These are phyloP conservation scores for Nymphalis io DNA, from an alignment of 1,140 invertebrate species.

Conservation along the genomic window DNA sequence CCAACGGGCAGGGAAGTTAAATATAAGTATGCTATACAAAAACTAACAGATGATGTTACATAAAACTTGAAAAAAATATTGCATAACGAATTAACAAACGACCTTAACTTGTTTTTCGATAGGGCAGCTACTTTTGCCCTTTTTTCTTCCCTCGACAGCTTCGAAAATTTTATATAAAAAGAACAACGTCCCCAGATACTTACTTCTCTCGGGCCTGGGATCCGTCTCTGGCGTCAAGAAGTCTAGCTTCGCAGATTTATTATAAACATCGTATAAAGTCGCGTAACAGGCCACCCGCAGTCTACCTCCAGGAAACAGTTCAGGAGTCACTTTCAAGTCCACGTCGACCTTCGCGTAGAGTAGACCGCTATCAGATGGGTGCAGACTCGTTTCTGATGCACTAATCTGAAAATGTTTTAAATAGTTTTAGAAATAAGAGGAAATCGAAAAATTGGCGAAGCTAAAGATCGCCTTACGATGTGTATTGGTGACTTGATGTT, in stretches of 20 bases:
- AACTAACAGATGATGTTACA: too few relatives aligned
- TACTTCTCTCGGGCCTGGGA: slow-evolving; percentile 72
- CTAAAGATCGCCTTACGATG: too few relatives aligned
- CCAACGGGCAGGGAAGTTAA: too few relatives aligned
- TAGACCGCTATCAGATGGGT: slow-evolving; percentile 58
- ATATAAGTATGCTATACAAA: too few relatives aligned
- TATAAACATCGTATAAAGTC: slow-evolving; percentile 61
- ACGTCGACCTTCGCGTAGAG: slow-evolving; percentile 55
- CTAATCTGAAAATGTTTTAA: slow-evolving; percentile 54
- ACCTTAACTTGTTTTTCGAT: too few relatives aligned
- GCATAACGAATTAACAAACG: too few relatives aligned
- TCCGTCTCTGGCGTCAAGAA: slow-evolving; percentile 74
- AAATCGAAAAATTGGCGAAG: neutral
- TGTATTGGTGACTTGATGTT: too few relatives aligned
- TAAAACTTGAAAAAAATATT: too few relatives aligned
- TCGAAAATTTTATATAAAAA: too few relatives aligned
- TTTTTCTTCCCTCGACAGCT: too few relatives aligned
- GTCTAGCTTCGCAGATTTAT: slow-evolving; percentile 60
- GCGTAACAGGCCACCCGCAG: slow-evolving; percentile 65
- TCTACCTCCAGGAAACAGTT: slow-evolving; percentile 58
- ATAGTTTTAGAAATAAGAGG: neutral
- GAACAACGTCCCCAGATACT: slow-evolving; percentile 13
- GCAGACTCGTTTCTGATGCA: slow-evolving; percentile 63
- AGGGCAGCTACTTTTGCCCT: too few relatives aligned
- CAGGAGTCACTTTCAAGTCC: slow-evolving; percentile 59